Evolutionary conservation across 2,888 invertebrate genomes (phyloP), one percentile per base, ranked within the genome.

Genomic region (Torymus auratus): DNA sequence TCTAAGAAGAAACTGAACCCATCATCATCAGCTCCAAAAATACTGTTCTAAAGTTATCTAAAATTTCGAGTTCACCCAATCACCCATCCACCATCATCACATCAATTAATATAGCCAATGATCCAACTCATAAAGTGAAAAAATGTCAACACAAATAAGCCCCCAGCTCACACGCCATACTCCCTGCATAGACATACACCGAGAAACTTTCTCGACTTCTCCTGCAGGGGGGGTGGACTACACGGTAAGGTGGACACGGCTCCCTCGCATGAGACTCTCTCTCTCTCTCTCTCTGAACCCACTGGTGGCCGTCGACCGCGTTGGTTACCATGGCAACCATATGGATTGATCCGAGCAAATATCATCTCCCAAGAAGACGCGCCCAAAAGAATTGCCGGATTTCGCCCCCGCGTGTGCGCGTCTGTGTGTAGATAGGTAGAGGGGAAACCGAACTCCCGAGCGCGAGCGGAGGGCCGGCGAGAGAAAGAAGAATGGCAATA

Each of bases 291-390:
- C 83, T 85, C 86, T 17, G 53, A 52, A 65, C 58, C 41, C 23
- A 28, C 65, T 28, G 73, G 67, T 75, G 73, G 69, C 58, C 69
- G 88, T 87, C 88, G 89, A 88, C 87, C 88, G 28, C 28, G 28
- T 28, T 28, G 88, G 90, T 90, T 89, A 85, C 90, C 86, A 90
- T 90, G 88, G 89, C 87, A 84, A 90, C 90, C 89, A 89, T 90
- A 90, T 90, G 90, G 90, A 90, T 90, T 90, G 90, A 90, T 90
- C 89, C 90, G 89, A 89, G 89, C 88, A 90, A 90, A 90, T 90
- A 90, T 90, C 90, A 90, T 90, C 90, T 89, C 88, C 87, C 89
- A 89, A 89, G 89, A 89, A 79, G 69, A 77, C 73, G 69, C 87
- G 86, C 87, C 88, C 88, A 88, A 90, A 90, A 90, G 90, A 90